A percentile compares a stretch with the other conserved stretches of the same genome.
phyloP scores from a whole-genome alignment of 2,797 vertebrate genomes.

The Gila robusta region DNA sequence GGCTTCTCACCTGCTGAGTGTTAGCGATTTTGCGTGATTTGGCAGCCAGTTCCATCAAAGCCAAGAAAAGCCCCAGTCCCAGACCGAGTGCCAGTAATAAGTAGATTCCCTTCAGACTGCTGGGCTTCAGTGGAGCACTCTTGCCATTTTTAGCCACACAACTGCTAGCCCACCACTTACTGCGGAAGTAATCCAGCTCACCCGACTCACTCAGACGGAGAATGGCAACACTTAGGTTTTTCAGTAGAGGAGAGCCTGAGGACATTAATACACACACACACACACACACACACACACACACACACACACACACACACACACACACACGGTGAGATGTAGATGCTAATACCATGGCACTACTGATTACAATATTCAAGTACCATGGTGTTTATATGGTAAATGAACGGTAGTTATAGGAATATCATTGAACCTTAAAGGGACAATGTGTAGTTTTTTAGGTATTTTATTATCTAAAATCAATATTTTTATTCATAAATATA shows the following conservation, averaged over 20 bases:
- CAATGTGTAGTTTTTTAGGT: too few relatives aligned
- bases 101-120: conserved; percentile 83
- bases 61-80: conserved; percentile 76
- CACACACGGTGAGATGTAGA: not conserved
- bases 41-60: conserved; percentile 82
- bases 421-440: not conserved
- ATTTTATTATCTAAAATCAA: too few relatives aligned
- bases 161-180: conserved; percentile 90
- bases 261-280: conserved; percentile 32
- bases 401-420: not conserved
- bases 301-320: conserved; percentile 34
- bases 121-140: conserved; percentile 73
- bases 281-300: conserved; percentile 23
- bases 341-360: not conserved
- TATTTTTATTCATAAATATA: too few relatives aligned
- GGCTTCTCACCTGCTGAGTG: conserved; percentile 77
- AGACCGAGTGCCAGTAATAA: conserved; percentile 86
- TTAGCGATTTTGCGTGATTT: conserved; percentile 81
- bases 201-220: conserved; percentile 84
- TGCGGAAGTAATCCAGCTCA: conserved; percentile 77
- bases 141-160: conserved; percentile 67
- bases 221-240: conserved; percentile 82
- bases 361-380: not conserved
- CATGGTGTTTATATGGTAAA: not conserved
- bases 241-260: conserved; percentile 81